Evolutionary conservation across 1,140 invertebrate species (phyloP).

Genomic region (Paraescarpia echinospica): DNA sequence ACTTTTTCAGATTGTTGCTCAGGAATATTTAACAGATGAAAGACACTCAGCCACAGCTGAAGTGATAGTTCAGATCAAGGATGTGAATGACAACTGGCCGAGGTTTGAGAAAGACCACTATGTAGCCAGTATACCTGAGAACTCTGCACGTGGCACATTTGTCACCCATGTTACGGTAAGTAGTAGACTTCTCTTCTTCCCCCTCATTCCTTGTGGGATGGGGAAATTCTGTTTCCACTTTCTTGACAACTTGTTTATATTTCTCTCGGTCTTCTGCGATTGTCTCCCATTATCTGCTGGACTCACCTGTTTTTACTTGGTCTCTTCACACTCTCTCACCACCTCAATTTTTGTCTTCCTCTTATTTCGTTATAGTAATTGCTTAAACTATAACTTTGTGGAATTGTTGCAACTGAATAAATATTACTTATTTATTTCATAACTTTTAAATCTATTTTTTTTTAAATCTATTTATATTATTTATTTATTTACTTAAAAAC

Average conservation of each 20-base stretch:
- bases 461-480: not conserved
- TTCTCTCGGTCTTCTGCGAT: not conserved
- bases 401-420: not conserved
- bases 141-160: slow-evolving; percentile 78
- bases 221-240: not conserved
- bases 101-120: slow-evolving; percentile 80
- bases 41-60: slow-evolving; percentile 81
- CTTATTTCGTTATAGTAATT: not conserved
- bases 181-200: not conserved
- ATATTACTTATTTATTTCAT: not conserved
- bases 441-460: not conserved
- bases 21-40: slow-evolving; percentile 73
- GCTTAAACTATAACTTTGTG: not conserved
- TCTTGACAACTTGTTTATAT: not conserved
- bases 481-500: not conserved
- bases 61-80: slow-evolving; percentile 81
- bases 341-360: not conserved
- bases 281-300: not conserved
- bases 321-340: not conserved
- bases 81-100: slow-evolving; percentile 93
- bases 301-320: not conserved
- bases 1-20: slow-evolving; percentile 77
- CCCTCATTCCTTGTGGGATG: not conserved
- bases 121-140: slow-evolving; percentile 68
- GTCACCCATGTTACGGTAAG: slow-evolving; percentile 59